Conservation (phyloP, 2,797 vertebrate species). For the Pangasius macronema region DNA sequence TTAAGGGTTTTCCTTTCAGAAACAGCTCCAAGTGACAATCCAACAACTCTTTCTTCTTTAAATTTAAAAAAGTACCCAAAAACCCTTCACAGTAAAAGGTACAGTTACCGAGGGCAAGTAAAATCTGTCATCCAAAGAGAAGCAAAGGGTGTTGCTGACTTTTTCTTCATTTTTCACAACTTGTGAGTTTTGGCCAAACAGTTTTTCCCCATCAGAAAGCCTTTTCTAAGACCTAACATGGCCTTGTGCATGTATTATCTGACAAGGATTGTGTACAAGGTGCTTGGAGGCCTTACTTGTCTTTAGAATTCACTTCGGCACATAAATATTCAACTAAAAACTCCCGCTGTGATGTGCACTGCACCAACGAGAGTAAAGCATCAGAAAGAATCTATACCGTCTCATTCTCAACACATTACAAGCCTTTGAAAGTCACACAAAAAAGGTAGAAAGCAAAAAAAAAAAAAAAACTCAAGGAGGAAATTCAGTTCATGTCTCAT, state of each 20-base stretch:
- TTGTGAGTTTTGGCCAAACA: not conserved
- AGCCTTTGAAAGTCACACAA: slow-evolving; percentile 29
- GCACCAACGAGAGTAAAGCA: slow-evolving; percentile 35
- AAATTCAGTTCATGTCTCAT: slow-evolving; percentile 25
- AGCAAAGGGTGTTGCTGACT: not conserved
- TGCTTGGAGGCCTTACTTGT: slow-evolving; percentile 25
- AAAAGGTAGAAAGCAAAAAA: not conserved
- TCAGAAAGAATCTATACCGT: slow-evolving; percentile 35
- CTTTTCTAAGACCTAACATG: slow-evolving; percentile 14
- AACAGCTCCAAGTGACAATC: not conserved
- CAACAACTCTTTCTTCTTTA: not conserved
- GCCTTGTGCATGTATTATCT: not conserved
- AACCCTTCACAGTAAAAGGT: not conserved
- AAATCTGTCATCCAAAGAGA: not conserved
- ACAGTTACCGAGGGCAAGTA: not conserved
- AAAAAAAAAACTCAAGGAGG: not conserved
- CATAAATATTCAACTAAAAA: slow-evolving; percentile 36
- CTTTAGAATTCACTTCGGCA: slow-evolving; percentile 31
- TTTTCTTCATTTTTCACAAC: not conserved
- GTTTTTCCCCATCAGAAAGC: not conserved
- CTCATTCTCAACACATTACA: slow-evolving; percentile 40
- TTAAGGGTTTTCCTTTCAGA: not conserved
- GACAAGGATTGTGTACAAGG: not conserved
- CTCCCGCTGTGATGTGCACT: slow-evolving; percentile 1
- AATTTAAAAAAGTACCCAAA: not conserved